Evolutionary conservation across 2,113 vertebrate species (phyloP), one percentile per base, ranked within the genome.

Genomic region (Halichoeres trimaculatus): DNA sequence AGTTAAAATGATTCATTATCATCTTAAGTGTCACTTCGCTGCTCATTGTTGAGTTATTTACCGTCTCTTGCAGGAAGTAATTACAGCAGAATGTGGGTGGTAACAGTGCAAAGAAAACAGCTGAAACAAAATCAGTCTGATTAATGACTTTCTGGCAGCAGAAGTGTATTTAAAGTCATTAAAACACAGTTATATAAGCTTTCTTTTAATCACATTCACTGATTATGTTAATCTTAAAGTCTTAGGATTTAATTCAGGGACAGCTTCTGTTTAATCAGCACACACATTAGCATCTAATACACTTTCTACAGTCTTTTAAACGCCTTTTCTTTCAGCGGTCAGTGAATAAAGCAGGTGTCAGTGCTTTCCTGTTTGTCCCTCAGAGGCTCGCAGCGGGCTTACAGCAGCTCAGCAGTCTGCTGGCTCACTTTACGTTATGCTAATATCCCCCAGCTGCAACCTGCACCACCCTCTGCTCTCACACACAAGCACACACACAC

Each of bases 371-470:
- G 53, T 76, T 83, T 83, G 51, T 51, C 45, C 73, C 76, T 68
- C 0, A n/a, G 68, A 83, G 65, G 72, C 50, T 78, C 59, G 73
- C 34, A 26, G 16, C 12, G 22, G 60, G 65, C 76, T 50, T 78
- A 67, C 73, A 81, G 81, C 47, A 81, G 80, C 78, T 80, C 75
- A 81, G 86, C 87, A 65, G 82, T 78, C 83, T 90, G 61, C 85
- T 89, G 74, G 81, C 86, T 86, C 77, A 85, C 69, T 74, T 88
- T 85, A 78, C 75, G 77, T 81, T 90, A 91, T 92, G 90, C 85
- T 87, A 91, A 92, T 92, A 71, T 78, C 76, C 74, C 78, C 76
- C 87, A 84, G 88, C 90, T 91, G 89, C 87, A 90, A 90, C 87
- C 91, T 88, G 89, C 86, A 85, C 71, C 83, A 75, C 85, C 76